Conservation (phyloP, 2,113 vertebrate species). For the Semnopithecus entellus region DNA sequence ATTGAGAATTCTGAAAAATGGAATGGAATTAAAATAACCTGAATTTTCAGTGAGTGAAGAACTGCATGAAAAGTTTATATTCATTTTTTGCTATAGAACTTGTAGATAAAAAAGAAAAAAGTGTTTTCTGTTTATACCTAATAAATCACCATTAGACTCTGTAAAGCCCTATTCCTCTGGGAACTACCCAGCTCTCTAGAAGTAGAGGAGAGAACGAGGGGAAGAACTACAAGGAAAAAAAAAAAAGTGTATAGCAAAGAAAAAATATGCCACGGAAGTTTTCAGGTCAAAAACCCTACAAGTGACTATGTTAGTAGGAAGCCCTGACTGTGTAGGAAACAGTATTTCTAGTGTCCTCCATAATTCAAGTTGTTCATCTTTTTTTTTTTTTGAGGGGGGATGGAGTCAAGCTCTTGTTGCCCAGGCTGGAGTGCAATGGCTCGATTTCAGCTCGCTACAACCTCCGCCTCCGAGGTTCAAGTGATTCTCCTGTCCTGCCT, state of each 20-base stretch:
- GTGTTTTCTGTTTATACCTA: neutral
- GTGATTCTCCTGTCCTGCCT: too few species aligned
- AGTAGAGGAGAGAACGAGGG: neutral
- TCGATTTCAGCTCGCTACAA: too few species aligned
- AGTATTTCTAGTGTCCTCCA: neutral
- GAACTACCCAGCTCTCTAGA: neutral
- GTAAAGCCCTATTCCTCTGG: neutral
- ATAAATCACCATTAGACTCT: neutral
- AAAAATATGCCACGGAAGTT: neutral
- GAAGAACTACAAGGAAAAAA: neutral
- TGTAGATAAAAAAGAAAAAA: neutral
- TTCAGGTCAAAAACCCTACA: neutral
- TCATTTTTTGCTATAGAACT: neutral
- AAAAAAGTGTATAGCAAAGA: neutral
- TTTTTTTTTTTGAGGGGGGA: too few species aligned
- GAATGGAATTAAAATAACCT: conserved; percentile 32
- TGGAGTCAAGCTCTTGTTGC: too few species aligned
- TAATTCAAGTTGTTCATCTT: neutral
- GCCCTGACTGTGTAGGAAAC: neutral
- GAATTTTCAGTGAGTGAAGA: neutral
- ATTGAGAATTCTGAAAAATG: conserved; percentile 78
- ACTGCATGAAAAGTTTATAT: neutral
- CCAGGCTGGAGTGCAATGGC: too few species aligned
- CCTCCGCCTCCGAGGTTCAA: too few species aligned
- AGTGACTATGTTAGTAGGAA: neutral